Evolutionary conservation across 2,797 vertebrate genomes (phyloP), one percentile per base, ranked within the genome.

Genomic region (Ambastaia sidthimunki): DNA sequence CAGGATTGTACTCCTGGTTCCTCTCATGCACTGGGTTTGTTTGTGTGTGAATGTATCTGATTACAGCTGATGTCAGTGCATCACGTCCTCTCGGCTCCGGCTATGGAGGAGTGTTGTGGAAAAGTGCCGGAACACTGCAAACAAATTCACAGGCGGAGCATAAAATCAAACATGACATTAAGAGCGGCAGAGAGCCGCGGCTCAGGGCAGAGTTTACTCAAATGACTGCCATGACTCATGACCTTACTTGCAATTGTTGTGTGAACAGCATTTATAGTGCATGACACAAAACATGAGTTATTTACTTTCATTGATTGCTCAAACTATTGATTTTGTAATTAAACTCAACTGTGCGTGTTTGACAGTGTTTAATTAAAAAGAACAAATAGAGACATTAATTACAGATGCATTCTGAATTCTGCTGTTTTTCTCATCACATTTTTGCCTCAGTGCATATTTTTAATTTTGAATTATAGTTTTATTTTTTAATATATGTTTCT

Each of bases 141-240:
- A 59, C 23, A 18, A 18, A 70, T 62, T 63, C 44, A 15, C 18
- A 44, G 37, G 41, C 71, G 4, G 34, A 31, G n/a, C 71, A 50
- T 63, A 48, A 59, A 85, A 81, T 74, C 73, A 90, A 83, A 75
- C 74, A 71, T 77, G 76, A 19, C 84, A 84, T 88, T 78, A 81
- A 85, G 88, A 86, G 15, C 11, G 16, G 4, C 60, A 31, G 23
- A 31, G 25, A 62, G 25, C 1, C 59, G 31, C 13, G 7, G 59
- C 16, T 62, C 60, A 63, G 60, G 7, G 4, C 23, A 25, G 57
- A 25, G 11, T 25, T 25, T 25, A 25, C 18, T 25, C 3, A 59
- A 31, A 62, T 18, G 59, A 15, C 57, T 28, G 57, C 12, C 28
- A n/a, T 21, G 57, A 62, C 59, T 31, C 41, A 44, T 60, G 16